Evolutionary conservation across 2,888 invertebrate genomes (phyloP).

Genomic region (Aporophyla lueneburgensis): DNA sequence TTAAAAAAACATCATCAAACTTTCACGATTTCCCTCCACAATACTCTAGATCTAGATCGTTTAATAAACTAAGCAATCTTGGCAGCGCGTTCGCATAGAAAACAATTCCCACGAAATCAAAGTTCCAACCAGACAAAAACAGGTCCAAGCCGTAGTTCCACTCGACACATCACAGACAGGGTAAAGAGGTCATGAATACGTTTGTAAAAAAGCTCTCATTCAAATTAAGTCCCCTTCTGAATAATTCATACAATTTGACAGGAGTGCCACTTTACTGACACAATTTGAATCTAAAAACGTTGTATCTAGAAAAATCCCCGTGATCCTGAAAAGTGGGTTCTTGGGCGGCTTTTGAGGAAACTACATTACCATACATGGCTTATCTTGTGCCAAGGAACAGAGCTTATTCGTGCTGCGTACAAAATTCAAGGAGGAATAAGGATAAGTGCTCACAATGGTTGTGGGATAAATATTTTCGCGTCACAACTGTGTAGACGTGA

Average conservation of each 20-base stretch:
- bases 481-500: slow-evolving; percentile 54
- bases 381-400: slow-evolving; percentile 48
- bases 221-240: slow-evolving; percentile 67
- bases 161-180: slow-evolving; percentile 36
- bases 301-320: slow-evolving; percentile 63
- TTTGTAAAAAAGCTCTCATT: slow-evolving; percentile 68
- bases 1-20: too few relatives aligned
- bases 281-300: slow-evolving; percentile 68
- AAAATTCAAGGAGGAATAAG: slow-evolving; percentile 67
- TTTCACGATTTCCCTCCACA: too few relatives aligned
- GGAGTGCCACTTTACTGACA: slow-evolving; percentile 62
- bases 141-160: slow-evolving; percentile 6
- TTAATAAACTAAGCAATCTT: neutral
- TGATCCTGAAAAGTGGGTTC: slow-evolving; percentile 62
- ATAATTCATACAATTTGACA: slow-evolving; percentile 69
- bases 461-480: slow-evolving; percentile 66
- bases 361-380: slow-evolving; percentile 65
- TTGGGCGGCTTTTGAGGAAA: slow-evolving; percentile 50
- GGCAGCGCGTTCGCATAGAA: neutral
- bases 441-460: slow-evolving; percentile 63
- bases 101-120: slow-evolving; percentile 14
- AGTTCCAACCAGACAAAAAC: slow-evolving; percentile 22
- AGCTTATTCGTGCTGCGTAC: slow-evolving; percentile 61
- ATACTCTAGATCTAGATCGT: neutral
- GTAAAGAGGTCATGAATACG: slow-evolving; percentile 64